A percentile compares a stretch with the other conserved stretches of the same genome.
Evolutionary conservation across 2,797 vertebrate genomes (phyloP).

Genomic region (Limosa lapponica): DNA sequence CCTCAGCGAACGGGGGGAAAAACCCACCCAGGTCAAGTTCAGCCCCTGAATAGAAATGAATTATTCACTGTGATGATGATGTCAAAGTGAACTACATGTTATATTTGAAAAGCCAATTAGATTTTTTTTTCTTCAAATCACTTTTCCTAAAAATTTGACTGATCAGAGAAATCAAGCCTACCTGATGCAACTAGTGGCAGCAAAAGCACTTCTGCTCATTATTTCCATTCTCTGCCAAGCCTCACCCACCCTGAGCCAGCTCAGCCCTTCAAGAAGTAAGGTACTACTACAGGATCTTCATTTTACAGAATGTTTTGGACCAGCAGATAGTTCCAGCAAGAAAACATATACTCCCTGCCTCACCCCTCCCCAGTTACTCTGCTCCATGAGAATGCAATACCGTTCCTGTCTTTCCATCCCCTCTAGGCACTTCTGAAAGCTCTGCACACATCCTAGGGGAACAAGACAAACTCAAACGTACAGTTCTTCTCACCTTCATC

Average conservation of each 20-base stretch:
- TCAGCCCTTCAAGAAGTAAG: background rate
- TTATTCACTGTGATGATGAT: background rate
- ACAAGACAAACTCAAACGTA: background rate
- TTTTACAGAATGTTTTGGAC: background rate
- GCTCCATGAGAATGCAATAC: fast-evolving
- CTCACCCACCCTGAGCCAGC: background rate
- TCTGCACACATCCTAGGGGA: background rate
- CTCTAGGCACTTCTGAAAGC: background rate
- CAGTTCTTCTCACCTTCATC: conserved; percentile 85
- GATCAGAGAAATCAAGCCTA: background rate
- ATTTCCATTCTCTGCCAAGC: background rate
- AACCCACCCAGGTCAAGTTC: background rate
- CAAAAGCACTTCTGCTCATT: background rate
- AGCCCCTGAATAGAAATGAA: background rate
- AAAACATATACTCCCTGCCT: background rate
- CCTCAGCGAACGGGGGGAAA: background rate
- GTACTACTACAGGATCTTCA: background rate
- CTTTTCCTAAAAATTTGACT: background rate
- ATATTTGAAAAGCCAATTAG: background rate
- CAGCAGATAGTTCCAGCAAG: background rate
- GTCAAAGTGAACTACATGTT: background rate
- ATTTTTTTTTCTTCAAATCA: background rate
- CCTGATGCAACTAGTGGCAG: background rate
- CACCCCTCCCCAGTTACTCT: background rate
- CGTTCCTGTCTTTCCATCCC: background rate